Conservation (phyloP, 2,888 invertebrate species). For the Adelphocoris suturalis region DNA sequence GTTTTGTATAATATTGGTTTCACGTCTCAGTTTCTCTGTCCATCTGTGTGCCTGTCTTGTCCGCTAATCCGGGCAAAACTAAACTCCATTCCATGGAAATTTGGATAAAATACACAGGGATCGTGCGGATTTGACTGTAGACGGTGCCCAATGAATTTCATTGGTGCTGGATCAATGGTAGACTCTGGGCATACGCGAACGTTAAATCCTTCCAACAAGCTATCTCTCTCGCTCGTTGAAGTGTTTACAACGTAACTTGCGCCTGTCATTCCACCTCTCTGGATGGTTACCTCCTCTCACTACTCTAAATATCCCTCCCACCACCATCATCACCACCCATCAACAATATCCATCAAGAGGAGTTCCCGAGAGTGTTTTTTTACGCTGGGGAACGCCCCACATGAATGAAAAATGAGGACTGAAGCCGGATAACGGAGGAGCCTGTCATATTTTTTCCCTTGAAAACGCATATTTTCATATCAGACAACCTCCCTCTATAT, state of each 20-base stretch:
- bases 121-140: too few species aligned
- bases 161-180: too few species aligned
- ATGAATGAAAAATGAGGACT: slow-evolving; percentile 36
- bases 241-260: too few species aligned
- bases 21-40: too few species aligned
- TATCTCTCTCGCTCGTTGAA: background rate
- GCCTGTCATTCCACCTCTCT: background rate
- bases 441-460: background rate
- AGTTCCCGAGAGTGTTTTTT: background rate
- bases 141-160: too few species aligned
- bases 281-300: background rate
- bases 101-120: too few species aligned
- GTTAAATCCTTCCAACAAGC: too few species aligned
- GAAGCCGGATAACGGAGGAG: slow-evolving; percentile 3
- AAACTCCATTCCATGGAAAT: too few species aligned
- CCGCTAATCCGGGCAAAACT: too few species aligned
- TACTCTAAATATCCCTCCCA: background rate
- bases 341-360: slow-evolving; percentile 15
- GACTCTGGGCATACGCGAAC: too few species aligned
- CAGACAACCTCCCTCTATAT: background rate
- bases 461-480: slow-evolving; percentile 32
- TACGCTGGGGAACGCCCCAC: background rate
- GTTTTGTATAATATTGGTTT: too few species aligned
- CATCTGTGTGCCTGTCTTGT: too few species aligned
- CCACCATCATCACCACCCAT: background rate